Base-by-base conservation (phyloP, 2,797 vertebrate genomes). In the Tiaroga cobitis region DNA sequence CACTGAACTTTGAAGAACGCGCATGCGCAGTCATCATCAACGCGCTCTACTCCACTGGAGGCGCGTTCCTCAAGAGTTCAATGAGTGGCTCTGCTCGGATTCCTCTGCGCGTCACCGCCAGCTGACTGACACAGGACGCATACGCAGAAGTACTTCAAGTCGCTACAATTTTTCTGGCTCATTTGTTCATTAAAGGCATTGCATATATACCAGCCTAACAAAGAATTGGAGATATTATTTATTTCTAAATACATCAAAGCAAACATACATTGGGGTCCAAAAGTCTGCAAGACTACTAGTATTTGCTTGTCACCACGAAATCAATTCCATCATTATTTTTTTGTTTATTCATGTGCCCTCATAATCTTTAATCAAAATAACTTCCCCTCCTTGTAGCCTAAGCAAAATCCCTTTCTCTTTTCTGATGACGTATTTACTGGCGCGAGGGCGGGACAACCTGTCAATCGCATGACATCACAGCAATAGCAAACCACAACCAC, bases 71-170 rank as follows among this genome's bases (percentile, higher is more conserved):
- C 63, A 34, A 82, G 51, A 81, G 67, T 79, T 84, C 80, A 70
- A 34, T 65, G 81, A 29, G 68, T 67, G 67, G 78, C 86, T 74
- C 89, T 82, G 86, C 84, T 69, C 88, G 85, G 84, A 81, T 81
- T 79, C 86, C 87, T 65, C 89, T 63, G 65, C 82, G 91, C 92
- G 91, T 93, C 93, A 93, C 90, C 82, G 85, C 90, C 90, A 73
- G 43, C 87, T 85, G 87, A 81, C 85, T 10, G 70, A 87, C 73
- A 43, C 41, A 69, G 56, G 81, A 34, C 77, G 26, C 26, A 2
- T 90, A 94, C 18, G 90, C 91, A 92, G 41, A 49, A 49, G 41
- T 8, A 10, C 39, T 54, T 16, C n/a, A 13, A 24, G 19, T 34
- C 21, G 0, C 11, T 46, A 1, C 9, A 51, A 37, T n/a, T 5